Conservation (phyloP, 2,888 invertebrate genomes). For the Caenorhabditis sp. region DNA sequence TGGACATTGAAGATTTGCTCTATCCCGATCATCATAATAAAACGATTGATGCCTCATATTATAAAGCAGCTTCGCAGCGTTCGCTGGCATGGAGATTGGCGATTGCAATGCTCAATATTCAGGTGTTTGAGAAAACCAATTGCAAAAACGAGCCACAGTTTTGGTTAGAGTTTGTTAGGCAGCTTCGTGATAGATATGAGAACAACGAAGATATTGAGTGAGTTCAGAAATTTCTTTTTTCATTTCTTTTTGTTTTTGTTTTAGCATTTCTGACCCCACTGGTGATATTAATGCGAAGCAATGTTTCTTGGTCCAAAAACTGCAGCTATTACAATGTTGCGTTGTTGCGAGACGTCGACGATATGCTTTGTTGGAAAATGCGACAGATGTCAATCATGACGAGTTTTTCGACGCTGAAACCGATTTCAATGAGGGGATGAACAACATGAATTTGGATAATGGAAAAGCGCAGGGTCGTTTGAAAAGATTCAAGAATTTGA, state of each 20-base stretch:
- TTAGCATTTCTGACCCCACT: neutral
- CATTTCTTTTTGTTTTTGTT: no score
- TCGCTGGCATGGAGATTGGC: conserved; percentile 1
- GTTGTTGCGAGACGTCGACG: conserved; percentile 73
- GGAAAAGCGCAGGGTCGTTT: conserved; percentile 9
- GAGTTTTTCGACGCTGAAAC: neutral
- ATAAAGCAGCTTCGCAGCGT: neutral
- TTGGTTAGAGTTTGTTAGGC: conserved; percentile 91
- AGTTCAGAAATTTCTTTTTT: no score
- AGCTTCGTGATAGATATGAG: conserved; percentile 89
- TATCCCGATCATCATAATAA: neutral
- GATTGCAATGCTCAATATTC: conserved; percentile 12
- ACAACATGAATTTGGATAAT: neutral
- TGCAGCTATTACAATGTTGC: conserved; percentile 80
- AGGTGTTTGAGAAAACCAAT: conserved; percentile 1
- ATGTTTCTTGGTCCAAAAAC: conserved; percentile 90
- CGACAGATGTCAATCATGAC: conserved; percentile 5
- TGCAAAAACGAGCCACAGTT: conserved; percentile 27
- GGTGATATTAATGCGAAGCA: conserved; percentile 45
- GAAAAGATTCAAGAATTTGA: neutral
- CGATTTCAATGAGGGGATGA: conserved; percentile 77
- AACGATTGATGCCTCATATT: neutral
- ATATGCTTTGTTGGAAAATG: conserved; percentile 37
- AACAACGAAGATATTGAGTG: conserved; percentile 81
- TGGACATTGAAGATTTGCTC: neutral